These are phyloP conservation scores for Heliocidaris tuberculata DNA, from an alignment of 35 echinoderm and acorn worm genomes.

Conservation along the genomic window DNA sequence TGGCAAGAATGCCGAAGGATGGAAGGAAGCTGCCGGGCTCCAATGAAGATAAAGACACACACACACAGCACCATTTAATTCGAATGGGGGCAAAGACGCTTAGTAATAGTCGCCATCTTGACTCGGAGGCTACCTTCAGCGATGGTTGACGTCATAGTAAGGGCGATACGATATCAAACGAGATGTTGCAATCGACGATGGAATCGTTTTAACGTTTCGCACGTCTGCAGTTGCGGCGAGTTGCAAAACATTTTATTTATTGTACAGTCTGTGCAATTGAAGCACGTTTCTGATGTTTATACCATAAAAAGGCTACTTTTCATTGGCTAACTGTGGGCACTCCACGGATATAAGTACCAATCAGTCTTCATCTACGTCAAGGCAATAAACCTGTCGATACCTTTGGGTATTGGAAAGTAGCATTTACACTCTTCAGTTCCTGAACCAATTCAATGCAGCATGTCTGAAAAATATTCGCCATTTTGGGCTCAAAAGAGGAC, in stretches of 20 bases:
- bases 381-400: background rate
- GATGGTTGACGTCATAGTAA: background rate
- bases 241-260: background rate
- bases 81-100: background rate
- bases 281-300: background rate
- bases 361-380: background rate
- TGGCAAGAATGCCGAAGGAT: slow-evolving; percentile 86
- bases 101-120: background rate
- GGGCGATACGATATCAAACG: background rate
- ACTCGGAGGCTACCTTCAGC: background rate
- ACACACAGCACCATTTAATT: background rate
- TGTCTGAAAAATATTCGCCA: too few relatives aligned
- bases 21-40: slow-evolving; percentile 76
- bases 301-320: background rate
- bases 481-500: too few relatives aligned
- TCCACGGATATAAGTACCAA: background rate
- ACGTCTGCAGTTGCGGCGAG: background rate
- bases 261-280: slow-evolving; percentile 10
- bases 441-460: too few relatives aligned
- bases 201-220: background rate
- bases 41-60: background rate
- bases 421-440: background rate
- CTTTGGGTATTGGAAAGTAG: background rate
- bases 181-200: background rate
- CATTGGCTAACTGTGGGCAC: background rate